Evolutionary conservation across 2,113 vertebrate species (phyloP), one percentile per base, ranked within the genome.

Genomic region (Falcunculus frontatus): DNA sequence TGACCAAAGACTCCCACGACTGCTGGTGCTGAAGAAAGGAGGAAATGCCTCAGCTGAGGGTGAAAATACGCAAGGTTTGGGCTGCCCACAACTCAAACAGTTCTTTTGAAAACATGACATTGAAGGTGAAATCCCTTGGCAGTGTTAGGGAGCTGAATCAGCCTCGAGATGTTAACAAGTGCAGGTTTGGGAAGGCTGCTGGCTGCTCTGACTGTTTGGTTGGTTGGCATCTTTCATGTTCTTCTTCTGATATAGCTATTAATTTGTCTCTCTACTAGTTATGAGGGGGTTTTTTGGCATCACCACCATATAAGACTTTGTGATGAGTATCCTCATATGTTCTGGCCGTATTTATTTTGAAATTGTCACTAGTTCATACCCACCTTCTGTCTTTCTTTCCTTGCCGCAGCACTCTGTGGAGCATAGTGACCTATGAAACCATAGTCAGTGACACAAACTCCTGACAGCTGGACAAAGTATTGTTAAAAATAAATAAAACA

Each of bases 81-180:
- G 53, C 50, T 62, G 32, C 27, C 25, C 18, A 14, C 0, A 5
- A 33, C 77, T 78, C 57, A 7, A 65, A 25, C 32, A 37, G 29
- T 69, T 64, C 32, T 80, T 83, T 62, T 68, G 75, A 49, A 52
- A 68, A 55, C 1, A 7, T 37, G 26, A 17, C 5, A 3, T 12
- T 42, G 25, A 69, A 74, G 33, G 73, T 83, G 16, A 68, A 57
- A 72, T 74, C 6, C 35, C 18, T 62, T 64, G 47, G 39, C 2
- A 5, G 2, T 52, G 32, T 17, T 23, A 93, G 35, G 26, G 22
- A 5, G 2, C 27, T 6, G 11, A 37, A 52, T 57, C 13, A 21
- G 9, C 21, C 20, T 8, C 0, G 1, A 63, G 11, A 14, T 52
- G 8, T 62, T 60, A 25, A 25, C 10, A 8, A 62, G 37, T 1